Evolutionary conservation across 2,113 vertebrate genomes (phyloP), one percentile per base, ranked within the genome.

Genomic region (Gymnocephalus cernua): DNA sequence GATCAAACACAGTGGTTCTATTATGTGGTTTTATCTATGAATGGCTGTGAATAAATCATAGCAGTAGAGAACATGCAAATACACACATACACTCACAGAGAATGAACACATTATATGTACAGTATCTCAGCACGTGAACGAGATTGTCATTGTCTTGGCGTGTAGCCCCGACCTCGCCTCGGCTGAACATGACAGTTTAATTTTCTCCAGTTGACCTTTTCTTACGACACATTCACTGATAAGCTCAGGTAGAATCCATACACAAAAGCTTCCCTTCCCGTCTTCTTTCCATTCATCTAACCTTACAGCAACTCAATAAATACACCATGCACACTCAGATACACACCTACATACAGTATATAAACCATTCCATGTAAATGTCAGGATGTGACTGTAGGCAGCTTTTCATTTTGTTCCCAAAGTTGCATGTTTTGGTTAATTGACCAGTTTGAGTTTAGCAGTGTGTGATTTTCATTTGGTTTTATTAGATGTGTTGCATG

Each of bases 161-260:
- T 77, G 38, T 21, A 72, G 47, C 29, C 1, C 45, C 29, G 19
- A n/a, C 48, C 4, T 56, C 2, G 1, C 27, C 51, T 56, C 50
- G 51, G 1, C 41, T 10, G n/a, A 44, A 79, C 74, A 45, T 82
- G 86, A 88, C 86, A 86, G 83, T 62, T 90, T 86, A 27, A 88
- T 90, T 86, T 88, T 70, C 83, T 70, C 41, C 53, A 6, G 63
- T 25, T 79, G 78, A 82, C 83, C 80, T 88, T 84, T 74, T 69
- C 62, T 79, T 64, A 18, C 9, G 25, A 68, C 61, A 38, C 51
- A 10, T 23, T 71, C 10, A 6, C 65, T 44, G 83, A 90, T 90
- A 74, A 86, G 77, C 80, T 85, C 68, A 72, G 58, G 44, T 41
- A n/a, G 8, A 25, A 61, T 13, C 2, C 27, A 23, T 25, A 35